Conservation (phyloP, 2,888 invertebrate species). For the Pediacus dermestoides region DNA sequence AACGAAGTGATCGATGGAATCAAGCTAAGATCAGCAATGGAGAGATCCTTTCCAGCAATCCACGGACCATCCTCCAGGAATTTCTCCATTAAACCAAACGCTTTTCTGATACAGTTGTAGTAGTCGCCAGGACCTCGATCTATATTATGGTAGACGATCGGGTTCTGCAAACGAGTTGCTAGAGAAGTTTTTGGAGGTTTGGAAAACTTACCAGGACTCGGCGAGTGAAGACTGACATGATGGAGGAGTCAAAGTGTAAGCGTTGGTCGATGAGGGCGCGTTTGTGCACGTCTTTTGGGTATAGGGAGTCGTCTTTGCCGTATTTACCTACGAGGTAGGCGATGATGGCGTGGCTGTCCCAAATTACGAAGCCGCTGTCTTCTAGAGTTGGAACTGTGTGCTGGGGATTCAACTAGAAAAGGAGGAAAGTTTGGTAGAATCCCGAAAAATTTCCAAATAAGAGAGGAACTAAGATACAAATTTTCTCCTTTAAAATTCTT, state of each 20-base stretch:
- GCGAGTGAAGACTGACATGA: constrained; percentile 40
- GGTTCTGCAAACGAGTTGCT: constrained; percentile 1
- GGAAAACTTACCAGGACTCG: neutral
- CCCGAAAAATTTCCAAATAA: neutral
- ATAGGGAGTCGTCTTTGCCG: constrained; percentile 51
- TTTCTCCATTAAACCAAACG: constrained; percentile 50
- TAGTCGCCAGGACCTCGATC: neutral
- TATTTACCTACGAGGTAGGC: constrained; percentile 54
- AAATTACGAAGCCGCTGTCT: constrained; percentile 52
- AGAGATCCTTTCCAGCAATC: constrained; percentile 50
- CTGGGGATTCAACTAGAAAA: constrained; percentile 45
- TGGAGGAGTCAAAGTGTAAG: constrained; percentile 52
- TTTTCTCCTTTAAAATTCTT: constrained; percentile 16
- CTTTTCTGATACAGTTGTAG: neutral
- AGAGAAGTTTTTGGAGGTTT: no score
- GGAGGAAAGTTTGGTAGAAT: neutral
- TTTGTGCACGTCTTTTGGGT: constrained; percentile 52
- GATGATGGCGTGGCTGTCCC: constrained; percentile 52
- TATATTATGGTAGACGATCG: neutral
- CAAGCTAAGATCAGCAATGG: constrained; percentile 39
- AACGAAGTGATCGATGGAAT: constrained; percentile 50
- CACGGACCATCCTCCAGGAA: constrained; percentile 51
- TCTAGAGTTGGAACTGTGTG: constrained; percentile 57
- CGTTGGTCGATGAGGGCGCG: constrained; percentile 54
- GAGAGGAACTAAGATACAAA: neutral